Evolutionary conservation across 2,888 invertebrate species (phyloP).

Genomic region (Beris chalybata): DNA sequence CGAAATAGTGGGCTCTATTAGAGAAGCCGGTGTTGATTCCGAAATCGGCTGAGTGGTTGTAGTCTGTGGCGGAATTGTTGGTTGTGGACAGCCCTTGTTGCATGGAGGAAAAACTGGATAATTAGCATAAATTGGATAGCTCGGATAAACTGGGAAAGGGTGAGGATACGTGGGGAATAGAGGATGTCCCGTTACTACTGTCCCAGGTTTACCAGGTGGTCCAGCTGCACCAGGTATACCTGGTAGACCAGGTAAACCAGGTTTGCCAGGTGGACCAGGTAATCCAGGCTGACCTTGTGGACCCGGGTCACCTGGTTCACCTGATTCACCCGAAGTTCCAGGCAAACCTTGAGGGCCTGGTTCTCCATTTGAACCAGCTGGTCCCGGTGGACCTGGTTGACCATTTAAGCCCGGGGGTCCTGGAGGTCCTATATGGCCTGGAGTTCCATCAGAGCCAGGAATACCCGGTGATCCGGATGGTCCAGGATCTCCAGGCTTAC

Average conservation of each 20-base stretch:
- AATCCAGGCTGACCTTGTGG: neutral
- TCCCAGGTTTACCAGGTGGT: neutral
- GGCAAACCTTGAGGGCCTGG: neutral
- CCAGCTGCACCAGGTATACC: neutral
- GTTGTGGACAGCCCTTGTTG: neutral
- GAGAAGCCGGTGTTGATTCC: neutral
- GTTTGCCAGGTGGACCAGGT: neutral
- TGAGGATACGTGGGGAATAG: neutral
- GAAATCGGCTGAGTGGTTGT: neutral
- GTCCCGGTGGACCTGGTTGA: constrained; percentile 73
- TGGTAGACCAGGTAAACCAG: neutral
- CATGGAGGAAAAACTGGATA: constrained; percentile 1
- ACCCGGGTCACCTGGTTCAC: neutral
- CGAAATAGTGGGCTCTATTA: neutral
- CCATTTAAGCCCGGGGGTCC: constrained; percentile 61
- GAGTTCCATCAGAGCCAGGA: neutral
- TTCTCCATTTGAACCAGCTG: constrained; percentile 54
- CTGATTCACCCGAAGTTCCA: neutral
- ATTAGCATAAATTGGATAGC: constrained; percentile 11
- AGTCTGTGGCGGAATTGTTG: neutral
- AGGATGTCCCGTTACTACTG: neutral
- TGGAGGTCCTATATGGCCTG: neutral
- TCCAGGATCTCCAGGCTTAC: neutral
- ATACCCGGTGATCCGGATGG: neutral
- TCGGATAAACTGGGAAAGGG: constrained; percentile 14